Conservation (phyloP, 1,140 invertebrate species). For the Pemphigus obesinymphae region DNA sequence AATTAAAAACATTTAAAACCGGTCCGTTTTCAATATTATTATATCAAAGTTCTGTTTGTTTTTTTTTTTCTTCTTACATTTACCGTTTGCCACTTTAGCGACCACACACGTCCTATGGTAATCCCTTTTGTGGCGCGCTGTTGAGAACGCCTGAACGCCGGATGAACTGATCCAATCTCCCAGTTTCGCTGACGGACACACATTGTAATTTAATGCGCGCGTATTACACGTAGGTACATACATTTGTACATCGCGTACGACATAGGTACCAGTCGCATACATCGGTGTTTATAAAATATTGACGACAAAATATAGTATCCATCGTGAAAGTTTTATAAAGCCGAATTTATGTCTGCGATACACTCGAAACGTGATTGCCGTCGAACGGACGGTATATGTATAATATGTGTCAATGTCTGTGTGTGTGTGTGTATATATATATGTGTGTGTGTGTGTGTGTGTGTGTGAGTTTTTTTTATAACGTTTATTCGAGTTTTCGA, state of each 20-base stretch:
- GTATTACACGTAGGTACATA: background rate
- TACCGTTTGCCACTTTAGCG: too few relatives aligned
- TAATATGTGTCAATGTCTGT: too few relatives aligned
- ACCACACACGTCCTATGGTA: too few relatives aligned
- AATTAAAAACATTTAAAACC: too few relatives aligned
- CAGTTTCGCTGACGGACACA: background rate
- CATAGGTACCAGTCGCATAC: background rate
- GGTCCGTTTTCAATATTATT: too few relatives aligned
- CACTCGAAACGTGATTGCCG: conserved; percentile 25
- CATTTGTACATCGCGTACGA: background rate
- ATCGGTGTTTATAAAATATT: conserved; percentile 19
- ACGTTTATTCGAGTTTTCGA: conserved; percentile 19
- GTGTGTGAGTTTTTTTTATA: background rate
- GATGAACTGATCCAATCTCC: background rate
- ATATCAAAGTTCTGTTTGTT: too few relatives aligned
- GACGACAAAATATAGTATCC: background rate
- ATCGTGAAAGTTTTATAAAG: conserved; percentile 39
- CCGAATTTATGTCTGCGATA: conserved; percentile 23
- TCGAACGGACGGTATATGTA: background rate
- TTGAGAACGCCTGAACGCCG: background rate
- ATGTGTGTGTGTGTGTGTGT: background rate
- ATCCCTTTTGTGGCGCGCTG: too few relatives aligned
- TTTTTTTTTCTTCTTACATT: too few relatives aligned
- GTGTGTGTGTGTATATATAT: background rate
- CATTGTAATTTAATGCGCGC: too few relatives aligned